These are phyloP conservation scores for Rhabdornis inornatus DNA, from an alignment of 2,113 vertebrate genomes.

Conservation along the genomic window DNA sequence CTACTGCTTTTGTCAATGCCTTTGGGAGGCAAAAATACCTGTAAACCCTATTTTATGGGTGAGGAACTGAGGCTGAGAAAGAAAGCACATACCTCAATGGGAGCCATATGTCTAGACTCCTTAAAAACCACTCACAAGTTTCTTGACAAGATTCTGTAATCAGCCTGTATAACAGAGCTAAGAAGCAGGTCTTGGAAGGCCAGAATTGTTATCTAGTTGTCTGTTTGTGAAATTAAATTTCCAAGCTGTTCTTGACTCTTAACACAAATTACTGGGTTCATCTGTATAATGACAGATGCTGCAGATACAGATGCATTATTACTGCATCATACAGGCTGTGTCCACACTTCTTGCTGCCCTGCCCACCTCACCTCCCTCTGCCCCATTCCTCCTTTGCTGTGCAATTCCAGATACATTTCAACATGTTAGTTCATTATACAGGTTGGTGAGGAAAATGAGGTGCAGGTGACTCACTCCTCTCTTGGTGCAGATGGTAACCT, in stretches of 20 bases:
- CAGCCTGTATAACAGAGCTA: not conserved
- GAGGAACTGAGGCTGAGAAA: not conserved
- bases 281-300: not conserved
- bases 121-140: not conserved
- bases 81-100: fast-evolving
- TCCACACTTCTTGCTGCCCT: not conserved
- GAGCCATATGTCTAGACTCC: not conserved
- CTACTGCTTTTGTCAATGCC: not conserved
- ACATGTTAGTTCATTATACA: not conserved
- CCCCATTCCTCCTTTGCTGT: not conserved
- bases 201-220: not conserved
- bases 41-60: not conserved
- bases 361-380: not conserved
- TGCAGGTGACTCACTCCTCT: constrained; percentile 3
- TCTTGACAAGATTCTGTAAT: not conserved
- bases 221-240: not conserved
- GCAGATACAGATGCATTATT: not conserved
- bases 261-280: not conserved
- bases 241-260: not conserved
- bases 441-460: not conserved
- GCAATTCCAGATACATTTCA: not conserved
- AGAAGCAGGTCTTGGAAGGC: not conserved
- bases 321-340: not conserved
- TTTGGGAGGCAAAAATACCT: not conserved
- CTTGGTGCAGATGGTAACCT: constrained; percentile 43